These are phyloP conservation scores for Pomacea maculata DNA, from an alignment of 1,140 invertebrate genomes.

Conservation along the genomic window DNA sequence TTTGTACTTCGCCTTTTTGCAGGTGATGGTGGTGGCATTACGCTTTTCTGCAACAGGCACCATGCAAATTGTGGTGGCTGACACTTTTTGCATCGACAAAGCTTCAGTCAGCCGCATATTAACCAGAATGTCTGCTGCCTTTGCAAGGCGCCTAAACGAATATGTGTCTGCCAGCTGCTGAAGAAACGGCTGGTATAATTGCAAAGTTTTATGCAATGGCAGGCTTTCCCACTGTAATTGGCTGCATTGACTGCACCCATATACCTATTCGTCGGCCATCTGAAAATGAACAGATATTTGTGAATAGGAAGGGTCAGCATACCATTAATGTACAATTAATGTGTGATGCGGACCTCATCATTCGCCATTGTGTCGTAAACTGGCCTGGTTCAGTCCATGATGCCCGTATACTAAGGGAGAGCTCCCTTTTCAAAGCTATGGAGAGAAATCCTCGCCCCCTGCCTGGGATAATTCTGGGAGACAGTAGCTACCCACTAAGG, in stretches of 20 bases:
- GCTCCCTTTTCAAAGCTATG: too few species aligned
- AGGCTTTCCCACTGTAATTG: background rate
- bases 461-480: too few species aligned
- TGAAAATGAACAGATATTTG: background rate
- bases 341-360: too few species aligned
- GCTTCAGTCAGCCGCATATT: background rate
- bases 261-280: background rate
- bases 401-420: too few species aligned
- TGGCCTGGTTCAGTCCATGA: too few species aligned
- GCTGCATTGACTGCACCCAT: constrained; percentile 1
- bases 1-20: background rate
- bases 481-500: too few species aligned
- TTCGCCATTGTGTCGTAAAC: too few species aligned
- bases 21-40: background rate
- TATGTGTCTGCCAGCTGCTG: background rate
- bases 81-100: background rate
- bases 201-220: background rate
- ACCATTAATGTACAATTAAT: background rate
- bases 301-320: background rate
- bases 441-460: too few species aligned
- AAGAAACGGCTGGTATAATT: background rate
- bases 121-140: background rate
- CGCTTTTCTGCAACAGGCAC: background rate
- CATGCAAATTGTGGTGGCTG: background rate
- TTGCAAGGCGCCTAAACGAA: background rate